Base-by-base conservation (phyloP, 2,113 vertebrate species). In the Nibea coibor region DNA sequence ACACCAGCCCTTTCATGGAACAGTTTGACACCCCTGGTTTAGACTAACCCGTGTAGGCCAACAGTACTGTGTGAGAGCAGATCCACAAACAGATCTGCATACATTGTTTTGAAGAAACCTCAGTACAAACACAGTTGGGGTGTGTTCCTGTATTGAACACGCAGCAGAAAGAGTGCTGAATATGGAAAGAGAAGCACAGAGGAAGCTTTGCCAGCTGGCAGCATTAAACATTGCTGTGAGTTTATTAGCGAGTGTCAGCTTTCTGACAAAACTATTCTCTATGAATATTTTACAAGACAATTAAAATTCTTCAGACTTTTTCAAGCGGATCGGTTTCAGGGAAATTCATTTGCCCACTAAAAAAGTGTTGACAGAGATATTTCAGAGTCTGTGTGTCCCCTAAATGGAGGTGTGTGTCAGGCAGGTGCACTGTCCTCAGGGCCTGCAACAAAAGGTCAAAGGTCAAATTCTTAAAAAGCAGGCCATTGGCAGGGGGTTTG, bases 271-370 rank as follows among this genome's bases (percentile, higher is more conserved):
- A 68, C 48, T 39, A 39, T 39, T 75, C 86, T 84, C 57, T n/a
- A 42, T 24, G 78, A 74, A 19, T 78, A 83, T 91, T 91, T 93
- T 75, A 90, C 78, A 80, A 81, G 53, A 84, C 83, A 71, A 57
- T 89, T 89, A 74, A 93, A 87, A 91, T 93, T 84, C 83, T 87
- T 86, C 64, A 75, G 74, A 47, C 5, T 72, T 43, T 58, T 72
- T 84, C 69, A 26, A 66, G 78, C 75, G 53, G 75, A 75, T 89
- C 71, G 9, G 57, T 75, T 79, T 85, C 72, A 56, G 61, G 77
- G 22, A 53, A 61, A 71, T 58, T 35, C 48, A 54, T 77, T 72
- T 0, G 26, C 78, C 77, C 35, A 43, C 48, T 14, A 76, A 70
- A 26, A 71, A 64, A 48, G 71, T 50, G 75, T 82, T 82, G 79